Conservation (phyloP, 2,888 invertebrate genomes). For the Plebejus argus region DNA sequence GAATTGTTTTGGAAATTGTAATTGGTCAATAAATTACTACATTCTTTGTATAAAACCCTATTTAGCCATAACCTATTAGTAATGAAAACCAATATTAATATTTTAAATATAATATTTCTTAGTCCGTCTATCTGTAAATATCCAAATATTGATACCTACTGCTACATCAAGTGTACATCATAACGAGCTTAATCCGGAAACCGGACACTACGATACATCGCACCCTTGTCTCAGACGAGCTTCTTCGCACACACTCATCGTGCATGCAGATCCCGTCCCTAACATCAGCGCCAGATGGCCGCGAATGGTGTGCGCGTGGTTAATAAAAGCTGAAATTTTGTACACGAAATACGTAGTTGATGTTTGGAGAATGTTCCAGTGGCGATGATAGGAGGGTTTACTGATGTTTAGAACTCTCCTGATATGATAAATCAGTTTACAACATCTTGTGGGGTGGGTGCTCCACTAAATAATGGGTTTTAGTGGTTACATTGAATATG, state of each 20-base stretch:
- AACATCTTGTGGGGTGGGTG: slow-evolving; percentile 65
- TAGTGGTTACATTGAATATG: slow-evolving; percentile 22
- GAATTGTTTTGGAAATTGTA: too few species aligned
- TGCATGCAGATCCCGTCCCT: slow-evolving; percentile 45
- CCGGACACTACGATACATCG: slow-evolving; percentile 76
- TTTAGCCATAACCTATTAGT: too few species aligned
- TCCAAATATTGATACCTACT: not conserved
- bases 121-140: not conserved
- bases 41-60: too few species aligned
- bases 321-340: slow-evolving; percentile 42
- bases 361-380: slow-evolving; percentile 66
- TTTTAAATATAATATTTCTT: not conserved
- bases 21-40: too few species aligned
- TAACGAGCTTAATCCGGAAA: slow-evolving; percentile 59
- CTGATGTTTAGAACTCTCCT: slow-evolving; percentile 74
- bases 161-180: slow-evolving; percentile 1
- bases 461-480: slow-evolving; percentile 50
- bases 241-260: slow-evolving; percentile 47
- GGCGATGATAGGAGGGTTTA: slow-evolving; percentile 72
- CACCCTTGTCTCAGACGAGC: slow-evolving; percentile 73
- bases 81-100: not conserved
- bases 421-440: slow-evolving; percentile 80
- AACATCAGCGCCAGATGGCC: slow-evolving; percentile 46
- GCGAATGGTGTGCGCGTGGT: slow-evolving; percentile 43
- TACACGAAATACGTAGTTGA: slow-evolving; percentile 55